Conservation (phyloP, 2,888 invertebrate species). For the Dichetophora obliterata region DNA sequence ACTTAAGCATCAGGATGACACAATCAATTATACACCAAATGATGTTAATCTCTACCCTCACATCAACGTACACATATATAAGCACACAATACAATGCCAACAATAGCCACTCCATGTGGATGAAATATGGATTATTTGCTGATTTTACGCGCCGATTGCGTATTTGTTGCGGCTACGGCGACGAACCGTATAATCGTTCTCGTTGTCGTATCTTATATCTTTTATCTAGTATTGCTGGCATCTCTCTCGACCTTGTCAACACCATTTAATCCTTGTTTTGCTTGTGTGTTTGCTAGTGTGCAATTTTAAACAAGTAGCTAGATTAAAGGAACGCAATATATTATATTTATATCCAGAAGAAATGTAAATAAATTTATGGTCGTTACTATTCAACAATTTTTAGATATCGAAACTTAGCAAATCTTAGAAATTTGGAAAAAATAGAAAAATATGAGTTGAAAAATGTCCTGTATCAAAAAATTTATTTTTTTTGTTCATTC, state of each 20-base stretch:
- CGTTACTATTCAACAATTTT: no score
- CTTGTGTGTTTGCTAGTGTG: slow-evolving; percentile 47
- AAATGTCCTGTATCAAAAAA: no score
- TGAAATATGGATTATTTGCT: slow-evolving; percentile 48
- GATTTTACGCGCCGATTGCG: slow-evolving; percentile 41
- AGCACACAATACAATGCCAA: not conserved
- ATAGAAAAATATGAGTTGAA: no score
- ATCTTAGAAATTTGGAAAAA: no score
- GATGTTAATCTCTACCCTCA: slow-evolving; percentile 44
- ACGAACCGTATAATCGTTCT: slow-evolving; percentile 56
- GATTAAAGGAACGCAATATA: no score
- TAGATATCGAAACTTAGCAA: no score
- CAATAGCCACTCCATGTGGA: slow-evolving; percentile 18
- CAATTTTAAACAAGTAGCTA: no score
- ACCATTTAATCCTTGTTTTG: slow-evolving; percentile 39
- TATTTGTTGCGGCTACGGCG: slow-evolving; percentile 47
- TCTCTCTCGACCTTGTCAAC: slow-evolving; percentile 1
- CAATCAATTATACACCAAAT: slow-evolving; percentile 59
- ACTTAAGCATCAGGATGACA: slow-evolving; percentile 51
- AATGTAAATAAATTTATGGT: no score
- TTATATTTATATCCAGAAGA: no score
- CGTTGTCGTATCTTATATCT: slow-evolving; percentile 46
- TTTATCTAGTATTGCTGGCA: slow-evolving; percentile 2
- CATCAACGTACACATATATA: not conserved
- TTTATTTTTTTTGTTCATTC: no score